Percentiles rank a stretch among this genome's conserved stretches.
These are phyloP conservation scores for Clostera curtula DNA, from an alignment of 2,888 invertebrate genomes.

Conservation along the genomic window DNA sequence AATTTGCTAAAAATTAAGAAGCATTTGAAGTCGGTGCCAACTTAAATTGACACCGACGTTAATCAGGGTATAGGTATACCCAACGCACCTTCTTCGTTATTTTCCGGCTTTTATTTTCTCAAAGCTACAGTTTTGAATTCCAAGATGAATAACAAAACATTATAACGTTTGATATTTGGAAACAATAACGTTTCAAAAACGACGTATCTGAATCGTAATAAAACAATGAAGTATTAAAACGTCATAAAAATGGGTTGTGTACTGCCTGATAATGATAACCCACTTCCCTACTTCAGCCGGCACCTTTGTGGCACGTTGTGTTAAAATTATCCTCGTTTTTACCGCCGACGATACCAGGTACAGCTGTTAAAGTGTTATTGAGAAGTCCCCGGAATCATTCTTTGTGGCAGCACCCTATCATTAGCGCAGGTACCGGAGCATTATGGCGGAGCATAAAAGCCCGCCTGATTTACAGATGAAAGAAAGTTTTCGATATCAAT, in stretches of 20 bases:
- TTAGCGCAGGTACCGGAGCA: conserved; percentile 53
- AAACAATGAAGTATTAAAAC: conserved; percentile 38
- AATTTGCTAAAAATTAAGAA: too few relatives aligned
- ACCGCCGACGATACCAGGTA: conserved; percentile 20
- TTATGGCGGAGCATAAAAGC: conserved; percentile 32
- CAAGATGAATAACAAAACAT: too few relatives aligned
- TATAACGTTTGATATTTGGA: conserved; percentile 10
- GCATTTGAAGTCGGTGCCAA: too few relatives aligned
- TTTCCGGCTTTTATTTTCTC: too few relatives aligned
- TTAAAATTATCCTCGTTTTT: conserved; percentile 30
- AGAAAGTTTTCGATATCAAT: conserved; percentile 41
- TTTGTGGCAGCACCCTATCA: conserved; percentile 50
- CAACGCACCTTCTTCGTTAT: too few relatives aligned
- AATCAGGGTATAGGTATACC: too few relatives aligned
- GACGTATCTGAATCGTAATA: conserved; percentile 20
- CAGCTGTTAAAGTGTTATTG: conserved; percentile 50
- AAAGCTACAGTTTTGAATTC: too few relatives aligned
- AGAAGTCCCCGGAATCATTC: conserved; percentile 32
- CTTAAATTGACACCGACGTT: too few relatives aligned
- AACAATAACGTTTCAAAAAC: conserved; percentile 10
- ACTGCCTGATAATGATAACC: conserved; percentile 32
- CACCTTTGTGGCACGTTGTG: conserved; percentile 26
- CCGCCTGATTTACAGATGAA: conserved; percentile 37
- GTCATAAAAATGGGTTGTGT: conserved; percentile 28
- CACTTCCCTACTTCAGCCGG: conserved; percentile 39